Base-by-base conservation (phyloP, 1,140 invertebrate genomes). In the Parasteatoda tepidariorum region DNA sequence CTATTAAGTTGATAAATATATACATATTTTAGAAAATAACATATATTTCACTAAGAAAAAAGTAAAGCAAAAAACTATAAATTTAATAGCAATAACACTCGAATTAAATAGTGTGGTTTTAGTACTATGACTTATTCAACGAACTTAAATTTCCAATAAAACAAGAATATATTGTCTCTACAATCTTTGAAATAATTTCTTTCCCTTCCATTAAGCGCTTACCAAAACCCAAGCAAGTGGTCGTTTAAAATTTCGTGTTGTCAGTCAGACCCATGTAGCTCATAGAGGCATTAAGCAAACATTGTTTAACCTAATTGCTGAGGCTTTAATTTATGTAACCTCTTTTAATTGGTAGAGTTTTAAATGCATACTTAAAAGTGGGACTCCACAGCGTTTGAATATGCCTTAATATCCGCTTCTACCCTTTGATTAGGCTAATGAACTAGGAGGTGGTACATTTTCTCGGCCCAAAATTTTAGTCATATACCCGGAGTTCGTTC, bases 301-400 rank as follows among this genome's bases (percentile, higher is more conserved):
- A 59, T 57, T 76, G 74, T 76, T 76, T 76, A 76, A 76, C 74
- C 74, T 76, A 76, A 76, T 76, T 64, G 74, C 74, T 24, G 48
- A 64, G 74, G 74, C 74, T 57, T 76, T 76, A 76, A 76, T 76
- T 76, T 76, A 76, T 76, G 74, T 64, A 76, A 76, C 74, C 74
- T 64, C 74, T 76, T 76, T 76, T 76, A 76, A 76, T 76, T 76
- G 74, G 74, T 28, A 30, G 59, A 76, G 74, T 76, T 76, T 76
- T 76, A 76, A 76, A 76, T 61, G 34, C 28, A 38, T 31, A 76
- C 74, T 76, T 76, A 76, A 64, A 64, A 64, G 24, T 6, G 57
- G n/a, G n/a, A 38, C 74, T 61, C 34, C 33, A 34, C 59, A 76
- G 30, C 38, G 64, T 76, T 74, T 76, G 74, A 74, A 76, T 64